Percentiles rank a stretch among this genome's conserved stretches.
Evolutionary conservation across 2,113 vertebrate genomes (phyloP).

Genomic region (Willisornis vidua): DNA sequence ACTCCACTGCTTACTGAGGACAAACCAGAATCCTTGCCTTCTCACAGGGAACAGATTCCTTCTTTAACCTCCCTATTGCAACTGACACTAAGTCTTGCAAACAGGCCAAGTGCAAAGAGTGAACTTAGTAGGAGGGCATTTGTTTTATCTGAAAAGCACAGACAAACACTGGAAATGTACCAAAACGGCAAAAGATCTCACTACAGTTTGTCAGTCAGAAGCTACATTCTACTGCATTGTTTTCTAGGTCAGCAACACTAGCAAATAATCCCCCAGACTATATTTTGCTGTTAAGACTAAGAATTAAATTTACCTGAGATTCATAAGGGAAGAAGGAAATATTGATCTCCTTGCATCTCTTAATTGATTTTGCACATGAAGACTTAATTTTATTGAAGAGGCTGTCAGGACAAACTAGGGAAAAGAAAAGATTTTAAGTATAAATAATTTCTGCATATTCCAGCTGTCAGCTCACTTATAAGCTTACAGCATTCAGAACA

Average conservation of each 20-base stretch:
- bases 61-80: not conserved
- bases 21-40: not conserved
- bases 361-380: slow-evolving; percentile 87
- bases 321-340: slow-evolving; percentile 92
- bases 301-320: slow-evolving; percentile 81
- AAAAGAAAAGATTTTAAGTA: not conserved
- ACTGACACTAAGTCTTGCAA: not conserved
- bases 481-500: not conserved
- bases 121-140: not conserved
- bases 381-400: slow-evolving; percentile 91
- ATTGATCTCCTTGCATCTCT: slow-evolving; percentile 92
- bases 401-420: slow-evolving; percentile 87
- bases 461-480: not conserved
- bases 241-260: not conserved
- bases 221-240: not conserved
- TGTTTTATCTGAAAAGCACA: not conserved
- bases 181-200: not conserved
- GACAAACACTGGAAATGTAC: not conserved
- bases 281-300: not conserved
- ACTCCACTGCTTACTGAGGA: not conserved
- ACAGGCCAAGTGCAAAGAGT: not conserved
- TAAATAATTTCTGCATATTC: not conserved
- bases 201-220: not conserved
- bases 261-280: not conserved
- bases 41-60: not conserved